Base-by-base conservation (phyloP, 2,797 vertebrate species). In the Pterois miles region DNA sequence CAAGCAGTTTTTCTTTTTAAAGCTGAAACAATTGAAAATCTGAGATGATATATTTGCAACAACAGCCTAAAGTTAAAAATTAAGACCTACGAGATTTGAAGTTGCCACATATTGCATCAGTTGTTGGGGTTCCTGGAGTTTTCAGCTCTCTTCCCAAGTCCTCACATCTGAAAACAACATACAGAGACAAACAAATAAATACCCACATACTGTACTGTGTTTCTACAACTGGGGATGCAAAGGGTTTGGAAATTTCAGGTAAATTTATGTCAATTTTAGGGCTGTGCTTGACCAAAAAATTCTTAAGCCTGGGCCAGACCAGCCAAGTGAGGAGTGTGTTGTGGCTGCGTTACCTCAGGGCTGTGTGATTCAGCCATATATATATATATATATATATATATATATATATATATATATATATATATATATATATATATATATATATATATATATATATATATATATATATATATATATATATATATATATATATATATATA, bases 81-180 rank as follows among this genome's bases (percentile, higher is more conserved):
- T 4, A 18, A 59, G 11, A 88, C 91, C 1, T 79, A 92, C 92
- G 0, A 33, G 20, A 12, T 81, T 25, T 76, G 12, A 81, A 27
- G 56, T 58, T 1, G 1, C 77, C 78, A 31, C 94, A 95, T 59
- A 85, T 8, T 1, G 76, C 70, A 57, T 95, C 77, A 0, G 8
- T n/a, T 56, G 0, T 67, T 4, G 0, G 0, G 0, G 68, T 94
- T 58, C 94, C 94, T 1, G 6, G 20, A 25, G 3, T 74, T 79
- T 60, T 48, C 18, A 71, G 0, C n/a, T 4, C 1, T 75, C 38
- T 62, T 20, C 92, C 89, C 0, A 80, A 4, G 18, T 72, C 82
- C 1, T 80, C 78, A 80, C 94, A 95, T 8, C 94, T 95, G 73
- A 34, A 81, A 46, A 65, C 4, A 29, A 58, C 54, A 80, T 1